Evolutionary conservation across 1,140 invertebrate genomes (phyloP), one percentile per base, ranked within the genome.

Genomic region (Rhizoglyphus robini): DNA sequence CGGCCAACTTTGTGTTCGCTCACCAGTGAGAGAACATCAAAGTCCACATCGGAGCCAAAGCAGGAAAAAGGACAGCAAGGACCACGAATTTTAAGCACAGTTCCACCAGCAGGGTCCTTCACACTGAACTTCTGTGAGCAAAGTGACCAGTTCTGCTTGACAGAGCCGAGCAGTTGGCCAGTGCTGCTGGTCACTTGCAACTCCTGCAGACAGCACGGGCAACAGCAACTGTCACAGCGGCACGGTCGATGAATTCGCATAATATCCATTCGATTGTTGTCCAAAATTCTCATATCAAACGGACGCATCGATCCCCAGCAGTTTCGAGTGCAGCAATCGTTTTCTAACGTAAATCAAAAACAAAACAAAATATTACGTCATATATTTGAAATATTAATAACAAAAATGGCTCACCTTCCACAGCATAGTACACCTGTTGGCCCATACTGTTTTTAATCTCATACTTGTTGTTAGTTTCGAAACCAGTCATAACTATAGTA

Each of bases 131-230:
- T 81, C 1, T 90, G 88, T 47, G 80, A 81, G 71, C 83, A 85
- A 46, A 90, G 77, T 60, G 83, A 87, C 88, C 88, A 94, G 65
- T 89, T 83, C 79, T 96, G 88, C 85, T 81, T 5, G n/a, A 95
- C 81, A 5, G 80, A 83, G 25, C 90, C 90, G 48, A 92, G 78
- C 0, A 86, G 73, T 49, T 79, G 86, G 72, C n/a, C n/a, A n/a
- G n/a, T n/a, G n/a, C n/a, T n/a, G n/a, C n/a, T n/a, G n/a, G n/a
- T n/a, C n/a, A n/a, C n/a, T n/a, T n/a, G n/a, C 48, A 27, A 30
- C 75, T 85, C n/a, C n/a, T n/a, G n/a, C n/a, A n/a, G n/a, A n/a
- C n/a, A n/a, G n/a, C n/a, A n/a, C n/a, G n/a, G n/a, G n/a, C n/a
- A n/a, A n/a, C n/a, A n/a, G n/a, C 88, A 91, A 2, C 82, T 81